phyloP scores from a whole-genome alignment of 92 coral and sea anemone genomes.

The Epizoanthus stellaris region DNA sequence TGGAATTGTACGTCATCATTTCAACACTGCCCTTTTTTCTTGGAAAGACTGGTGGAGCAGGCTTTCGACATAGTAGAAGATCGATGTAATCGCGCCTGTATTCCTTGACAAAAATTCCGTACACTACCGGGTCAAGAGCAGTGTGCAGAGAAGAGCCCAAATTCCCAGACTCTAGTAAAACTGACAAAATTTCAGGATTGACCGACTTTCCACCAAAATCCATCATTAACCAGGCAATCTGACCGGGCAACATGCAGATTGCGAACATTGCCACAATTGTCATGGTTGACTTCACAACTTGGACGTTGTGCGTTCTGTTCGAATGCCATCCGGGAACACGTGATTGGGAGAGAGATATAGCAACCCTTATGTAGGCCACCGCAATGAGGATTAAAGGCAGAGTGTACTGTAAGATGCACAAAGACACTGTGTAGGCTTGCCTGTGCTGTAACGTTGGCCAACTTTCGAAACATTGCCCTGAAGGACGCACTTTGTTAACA shows the following conservation, averaged over 20 bases:
- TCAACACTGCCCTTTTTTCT: not conserved
- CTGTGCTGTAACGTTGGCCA: slow-evolving; percentile 33
- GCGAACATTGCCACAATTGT: slow-evolving; percentile 12
- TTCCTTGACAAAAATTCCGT: slow-evolving; percentile 11
- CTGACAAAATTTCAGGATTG: not conserved
- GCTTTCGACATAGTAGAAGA: slow-evolving; percentile 1
- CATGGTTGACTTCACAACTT: slow-evolving; percentile 16
- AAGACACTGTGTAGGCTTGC: slow-evolving; percentile 40
- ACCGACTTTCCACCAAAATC: slow-evolving; percentile 6
- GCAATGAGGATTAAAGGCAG: slow-evolving; percentile 41
- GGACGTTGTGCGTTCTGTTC: slow-evolving; percentile 7
- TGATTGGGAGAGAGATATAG: not conserved
- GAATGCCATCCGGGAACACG: slow-evolving; percentile 9
- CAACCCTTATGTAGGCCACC: slow-evolving; percentile 42
- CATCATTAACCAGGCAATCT: slow-evolving; percentile 23
- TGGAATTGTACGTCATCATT: no score
- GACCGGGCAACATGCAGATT: slow-evolving; percentile 19
- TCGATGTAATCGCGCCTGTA: slow-evolving; percentile 9
- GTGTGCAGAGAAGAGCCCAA: slow-evolving; percentile 14
- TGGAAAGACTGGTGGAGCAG: slow-evolving; percentile 1
- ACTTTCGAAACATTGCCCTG: slow-evolving; percentile 13
- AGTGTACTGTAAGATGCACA: slow-evolving; percentile 46
- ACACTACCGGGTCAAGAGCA: not conserved
- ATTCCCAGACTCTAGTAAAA: slow-evolving; percentile 1
- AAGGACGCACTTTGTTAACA: not conserved